phyloP scores from a whole-genome alignment of 2,888 invertebrate genomes.

The Yponomeuta cagnagella region DNA sequence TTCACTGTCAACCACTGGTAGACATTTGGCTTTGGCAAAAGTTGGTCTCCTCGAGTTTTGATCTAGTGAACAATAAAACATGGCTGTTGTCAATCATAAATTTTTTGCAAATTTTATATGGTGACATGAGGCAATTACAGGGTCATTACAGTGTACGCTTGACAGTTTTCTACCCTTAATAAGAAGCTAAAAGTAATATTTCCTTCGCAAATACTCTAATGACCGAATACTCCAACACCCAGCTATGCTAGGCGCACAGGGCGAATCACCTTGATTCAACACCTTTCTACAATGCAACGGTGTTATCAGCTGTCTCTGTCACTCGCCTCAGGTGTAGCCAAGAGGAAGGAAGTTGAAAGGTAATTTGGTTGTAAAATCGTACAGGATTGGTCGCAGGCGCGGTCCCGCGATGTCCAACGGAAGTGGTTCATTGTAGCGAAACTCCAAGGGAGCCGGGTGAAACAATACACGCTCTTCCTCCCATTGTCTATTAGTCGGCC shows the following conservation, averaged over 20 bases:
- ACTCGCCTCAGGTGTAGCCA: not conserved
- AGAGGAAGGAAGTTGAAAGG: not conserved
- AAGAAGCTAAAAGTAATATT: no score
- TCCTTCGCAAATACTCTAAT: no score
- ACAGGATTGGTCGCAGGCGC: not conserved
- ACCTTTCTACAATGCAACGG: not conserved
- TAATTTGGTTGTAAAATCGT: not conserved
- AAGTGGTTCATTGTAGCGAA: conserved; percentile 73
- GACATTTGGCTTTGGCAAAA: not conserved
- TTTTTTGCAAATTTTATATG: no score
- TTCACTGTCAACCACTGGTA: conserved; percentile 15
- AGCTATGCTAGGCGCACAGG: not conserved
- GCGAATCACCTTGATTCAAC: no score
- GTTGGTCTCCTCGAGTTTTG: no score
- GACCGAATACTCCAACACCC: not conserved
- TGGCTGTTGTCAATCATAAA: no score
- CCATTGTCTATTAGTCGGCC: conserved; percentile 47
- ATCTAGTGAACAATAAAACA: no score
- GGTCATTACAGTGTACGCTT: no score
- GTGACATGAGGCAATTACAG: no score
- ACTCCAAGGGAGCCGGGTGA: conserved; percentile 62
- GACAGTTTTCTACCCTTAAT: no score
- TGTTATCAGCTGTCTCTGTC: not conserved
- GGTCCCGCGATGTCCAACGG: conserved; percentile 31
- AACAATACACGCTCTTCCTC: conserved; percentile 71